These are phyloP conservation scores for Pseudococcus longispinus DNA, from an alignment of 2,888 invertebrate genomes.

Conservation along the genomic window DNA sequence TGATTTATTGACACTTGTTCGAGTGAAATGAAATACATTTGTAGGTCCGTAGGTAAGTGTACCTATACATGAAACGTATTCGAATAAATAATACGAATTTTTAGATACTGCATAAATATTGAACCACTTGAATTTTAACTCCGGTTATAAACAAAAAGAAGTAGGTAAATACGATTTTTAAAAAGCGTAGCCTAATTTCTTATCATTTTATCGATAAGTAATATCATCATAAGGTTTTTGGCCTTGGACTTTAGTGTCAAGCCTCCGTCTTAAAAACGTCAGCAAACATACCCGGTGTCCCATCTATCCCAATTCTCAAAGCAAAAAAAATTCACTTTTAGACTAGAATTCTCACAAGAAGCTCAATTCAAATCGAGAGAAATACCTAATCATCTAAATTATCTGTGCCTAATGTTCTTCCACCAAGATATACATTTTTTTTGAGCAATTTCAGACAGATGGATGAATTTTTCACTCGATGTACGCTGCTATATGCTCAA, in stretches of 20 bases:
- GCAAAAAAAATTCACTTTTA: too few relatives aligned
- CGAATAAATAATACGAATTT: neutral
- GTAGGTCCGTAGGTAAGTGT: neutral
- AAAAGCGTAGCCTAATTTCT: constrained; percentile 17
- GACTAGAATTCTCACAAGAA: too few relatives aligned
- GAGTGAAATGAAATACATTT: neutral
- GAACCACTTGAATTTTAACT: neutral
- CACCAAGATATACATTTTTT: too few relatives aligned
- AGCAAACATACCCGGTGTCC: neutral
- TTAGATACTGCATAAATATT: neutral
- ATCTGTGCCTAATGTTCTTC: too few relatives aligned
- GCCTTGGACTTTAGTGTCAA: constrained; percentile 52
- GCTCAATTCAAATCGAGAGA: too few relatives aligned
- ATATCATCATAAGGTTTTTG: constrained; percentile 29
- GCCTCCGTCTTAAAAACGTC: constrained; percentile 24
- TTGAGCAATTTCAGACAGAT: too few relatives aligned
- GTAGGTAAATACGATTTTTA: constrained; percentile 12
- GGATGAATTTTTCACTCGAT: neutral
- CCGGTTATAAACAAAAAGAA: neutral
- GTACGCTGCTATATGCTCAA: neutral
- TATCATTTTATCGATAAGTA: constrained; percentile 26
- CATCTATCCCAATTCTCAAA: too few relatives aligned
- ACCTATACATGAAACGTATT: neutral
- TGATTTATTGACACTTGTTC: neutral
- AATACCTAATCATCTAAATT: too few relatives aligned